phyloP scores from a whole-genome alignment of 2,888 invertebrate genomes.

The Mesorhabditis sp. region DNA sequence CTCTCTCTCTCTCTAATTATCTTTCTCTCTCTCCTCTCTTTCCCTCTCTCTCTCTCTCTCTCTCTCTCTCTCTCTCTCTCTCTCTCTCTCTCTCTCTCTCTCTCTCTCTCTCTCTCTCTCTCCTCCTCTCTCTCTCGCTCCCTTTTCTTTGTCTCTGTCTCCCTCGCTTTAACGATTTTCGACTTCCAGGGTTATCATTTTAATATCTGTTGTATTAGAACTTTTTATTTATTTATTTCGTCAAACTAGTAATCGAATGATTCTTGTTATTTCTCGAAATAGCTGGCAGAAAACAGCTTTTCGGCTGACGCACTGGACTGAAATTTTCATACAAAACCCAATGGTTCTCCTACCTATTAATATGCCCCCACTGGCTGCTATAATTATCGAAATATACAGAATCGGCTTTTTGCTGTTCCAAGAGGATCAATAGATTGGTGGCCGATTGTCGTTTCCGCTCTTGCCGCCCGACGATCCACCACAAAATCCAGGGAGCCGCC shows the following conservation, averaged over 20 bases:
- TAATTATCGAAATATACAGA: not conserved
- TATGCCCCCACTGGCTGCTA: not conserved
- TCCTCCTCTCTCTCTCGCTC: not conserved
- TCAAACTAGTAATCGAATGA: too few relatives aligned
- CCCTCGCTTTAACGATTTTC: constrained; percentile 1
- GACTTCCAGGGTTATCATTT: not conserved
- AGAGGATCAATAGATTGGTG: not conserved
- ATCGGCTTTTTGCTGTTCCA: not conserved
- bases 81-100: not conserved
- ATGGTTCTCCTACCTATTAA: not conserved
- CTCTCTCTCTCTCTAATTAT: too few relatives aligned
- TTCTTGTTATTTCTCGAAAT: too few relatives aligned
- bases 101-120: constrained; percentile 6
- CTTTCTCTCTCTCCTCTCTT: too few relatives aligned
- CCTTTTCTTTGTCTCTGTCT: not conserved
- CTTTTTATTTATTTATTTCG: not conserved
- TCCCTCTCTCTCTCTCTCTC: too few relatives aligned
- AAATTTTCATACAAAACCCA: not conserved
- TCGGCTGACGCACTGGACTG: too few relatives aligned
- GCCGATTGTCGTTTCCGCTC: not conserved
- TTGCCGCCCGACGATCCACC: not conserved
- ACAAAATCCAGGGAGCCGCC: not conserved
- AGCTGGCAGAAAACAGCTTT: too few relatives aligned
- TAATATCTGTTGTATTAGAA: not conserved
- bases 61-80: too few relatives aligned